A percentile compares a stretch with the other conserved stretches of the same genome.
Conservation (phyloP, 2,797 vertebrate genomes). For the Oreonectes daqikongensis region DNA sequence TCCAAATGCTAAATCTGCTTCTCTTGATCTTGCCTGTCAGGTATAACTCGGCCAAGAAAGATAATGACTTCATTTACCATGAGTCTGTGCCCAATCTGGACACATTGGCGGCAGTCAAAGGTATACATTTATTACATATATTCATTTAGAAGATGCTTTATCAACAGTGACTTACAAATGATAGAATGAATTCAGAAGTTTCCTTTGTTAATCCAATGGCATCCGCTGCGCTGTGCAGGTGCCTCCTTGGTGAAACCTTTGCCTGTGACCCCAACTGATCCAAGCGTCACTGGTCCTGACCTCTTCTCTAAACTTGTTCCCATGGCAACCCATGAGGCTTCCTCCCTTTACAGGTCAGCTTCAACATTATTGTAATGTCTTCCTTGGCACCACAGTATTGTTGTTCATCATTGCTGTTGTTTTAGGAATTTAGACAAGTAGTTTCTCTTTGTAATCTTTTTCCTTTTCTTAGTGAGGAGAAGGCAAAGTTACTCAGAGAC, state of each 20-base stretch:
- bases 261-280: conserved; percentile 83
- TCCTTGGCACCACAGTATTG: background rate
- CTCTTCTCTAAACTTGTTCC: conserved; percentile 87
- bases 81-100: conserved; percentile 80
- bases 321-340: conserved; percentile 86
- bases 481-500: conserved; percentile 84
- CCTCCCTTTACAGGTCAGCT: conserved; percentile 82
- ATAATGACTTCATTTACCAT: conserved; percentile 88
- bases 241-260: conserved; percentile 84
- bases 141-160: too few species aligned
- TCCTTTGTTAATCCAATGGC: background rate
- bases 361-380: background rate
- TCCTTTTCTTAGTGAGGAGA: conserved; percentile 77
- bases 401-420: background rate
- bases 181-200: too few species aligned
- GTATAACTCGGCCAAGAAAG: conserved; percentile 85
- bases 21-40: conserved; percentile 59
- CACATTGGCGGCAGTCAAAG: conserved; percentile 82
- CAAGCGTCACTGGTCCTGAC: conserved; percentile 82
- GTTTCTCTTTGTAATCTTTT: background rate
- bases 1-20: too few species aligned
- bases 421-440: background rate
- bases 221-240: conserved; percentile 65
- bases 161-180: too few species aligned
- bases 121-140: too few species aligned